Percentiles rank a stretch among this genome's conserved stretches.
Conservation (phyloP, 2,888 invertebrate genomes). For the Neoaliturus tenellus region DNA sequence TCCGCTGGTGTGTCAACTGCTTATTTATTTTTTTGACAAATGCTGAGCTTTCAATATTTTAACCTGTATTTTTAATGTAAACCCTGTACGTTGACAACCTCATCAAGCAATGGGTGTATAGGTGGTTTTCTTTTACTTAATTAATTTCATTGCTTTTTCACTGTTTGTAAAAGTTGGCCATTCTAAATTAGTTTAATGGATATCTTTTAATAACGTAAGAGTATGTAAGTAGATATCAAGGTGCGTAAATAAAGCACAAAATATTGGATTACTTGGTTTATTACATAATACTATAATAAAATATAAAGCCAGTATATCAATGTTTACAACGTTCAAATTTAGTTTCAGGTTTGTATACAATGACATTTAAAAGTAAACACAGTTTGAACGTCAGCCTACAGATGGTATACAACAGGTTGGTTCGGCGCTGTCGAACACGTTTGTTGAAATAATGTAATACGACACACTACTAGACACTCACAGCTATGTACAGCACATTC, state of each 20-base stretch:
- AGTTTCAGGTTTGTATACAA: conserved; percentile 56
- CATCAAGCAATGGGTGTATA: too few relatives aligned
- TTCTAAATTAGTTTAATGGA: too few relatives aligned
- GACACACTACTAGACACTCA: conserved; percentile 44
- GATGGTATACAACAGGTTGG: conserved; percentile 1
- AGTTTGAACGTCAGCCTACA: not conserved
- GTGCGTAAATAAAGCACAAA: not conserved
- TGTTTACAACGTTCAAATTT: conserved; percentile 54
- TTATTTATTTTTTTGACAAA: too few relatives aligned
- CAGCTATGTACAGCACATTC: conserved; percentile 56
- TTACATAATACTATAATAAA: conserved; percentile 58
- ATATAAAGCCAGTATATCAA: conserved; percentile 59
- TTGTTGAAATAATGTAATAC: not conserved
- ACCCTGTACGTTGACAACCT: too few relatives aligned
- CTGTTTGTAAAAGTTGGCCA: too few relatives aligned
- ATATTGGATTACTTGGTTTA: conserved; percentile 56
- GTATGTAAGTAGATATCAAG: too few relatives aligned
- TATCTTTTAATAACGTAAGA: too few relatives aligned
- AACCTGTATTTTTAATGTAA: too few relatives aligned
- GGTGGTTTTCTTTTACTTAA: too few relatives aligned
- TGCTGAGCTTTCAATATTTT: too few relatives aligned
- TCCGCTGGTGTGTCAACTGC: too few relatives aligned
- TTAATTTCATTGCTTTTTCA: too few relatives aligned
- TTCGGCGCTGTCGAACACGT: conserved; percentile 8
- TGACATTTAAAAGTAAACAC: conserved; percentile 42